A percentile compares a stretch with the other conserved stretches of the same genome.
These are phyloP conservation scores for Daktulosphaira vitifoliae DNA, from an alignment of 1,140 invertebrate species.

Conservation along the genomic window DNA sequence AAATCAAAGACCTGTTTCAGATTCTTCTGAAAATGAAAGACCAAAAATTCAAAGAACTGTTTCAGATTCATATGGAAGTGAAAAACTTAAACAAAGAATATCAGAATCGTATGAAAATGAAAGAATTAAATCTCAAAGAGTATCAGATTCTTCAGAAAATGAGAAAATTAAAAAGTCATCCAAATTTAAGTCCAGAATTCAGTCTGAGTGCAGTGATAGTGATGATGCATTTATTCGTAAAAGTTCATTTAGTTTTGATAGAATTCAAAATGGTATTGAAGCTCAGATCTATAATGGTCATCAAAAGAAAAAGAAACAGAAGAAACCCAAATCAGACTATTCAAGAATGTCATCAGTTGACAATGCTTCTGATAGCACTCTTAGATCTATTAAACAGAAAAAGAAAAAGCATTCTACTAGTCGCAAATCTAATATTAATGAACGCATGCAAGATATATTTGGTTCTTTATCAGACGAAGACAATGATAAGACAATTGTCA, in stretches of 20 bases:
- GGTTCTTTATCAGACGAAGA: slow-evolving; percentile 70
- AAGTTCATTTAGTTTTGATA: slow-evolving; percentile 10
- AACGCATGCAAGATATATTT: slow-evolving; percentile 79
- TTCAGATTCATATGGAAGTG: slow-evolving; percentile 27
- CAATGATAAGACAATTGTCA: slow-evolving; percentile 32
- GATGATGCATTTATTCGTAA: slow-evolving; percentile 42
- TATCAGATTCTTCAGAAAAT: slow-evolving; percentile 28
- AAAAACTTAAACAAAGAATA: slow-evolving; percentile 43
- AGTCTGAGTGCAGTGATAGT: slow-evolving; percentile 53
- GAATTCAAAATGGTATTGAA: slow-evolving; percentile 35
- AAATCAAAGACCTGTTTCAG: slow-evolving; percentile 21
- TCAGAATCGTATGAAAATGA: slow-evolving; percentile 54
- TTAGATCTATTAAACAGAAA: slow-evolving; percentile 18
- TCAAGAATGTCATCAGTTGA: slow-evolving; percentile 44
- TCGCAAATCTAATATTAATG: slow-evolving; percentile 46
- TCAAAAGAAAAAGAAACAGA: slow-evolving; percentile 49
- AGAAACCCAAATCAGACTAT: slow-evolving; percentile 44
- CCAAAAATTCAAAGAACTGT: slow-evolving; percentile 19
- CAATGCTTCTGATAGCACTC: slow-evolving; percentile 15
- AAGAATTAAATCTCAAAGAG: slow-evolving; percentile 34
- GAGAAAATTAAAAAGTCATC: slow-evolving; percentile 7
- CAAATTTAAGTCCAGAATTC: slow-evolving; percentile 46
- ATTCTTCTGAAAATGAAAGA: slow-evolving; percentile 37
- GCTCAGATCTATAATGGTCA: slow-evolving; percentile 51
- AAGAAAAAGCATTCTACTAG: slow-evolving; percentile 38